A percentile compares a stretch with the other conserved stretches of the same genome.
Conservation (phyloP, 2,888 invertebrate species). For the Trichopria drosophilae region DNA sequence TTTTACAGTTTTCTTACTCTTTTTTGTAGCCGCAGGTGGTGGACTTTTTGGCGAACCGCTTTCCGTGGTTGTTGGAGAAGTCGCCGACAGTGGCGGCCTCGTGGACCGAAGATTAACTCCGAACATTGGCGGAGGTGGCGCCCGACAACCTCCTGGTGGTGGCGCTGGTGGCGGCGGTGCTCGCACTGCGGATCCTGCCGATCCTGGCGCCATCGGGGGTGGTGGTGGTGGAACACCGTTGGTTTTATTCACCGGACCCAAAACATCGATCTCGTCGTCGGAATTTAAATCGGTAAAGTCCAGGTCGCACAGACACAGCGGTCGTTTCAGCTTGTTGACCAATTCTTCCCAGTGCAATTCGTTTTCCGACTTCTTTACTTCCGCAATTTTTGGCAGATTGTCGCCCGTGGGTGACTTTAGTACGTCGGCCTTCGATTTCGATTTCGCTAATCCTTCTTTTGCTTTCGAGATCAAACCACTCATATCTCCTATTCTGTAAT, state of each 20-base stretch:
- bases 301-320: slow-evolving; percentile 86
- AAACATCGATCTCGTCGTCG: slow-evolving; percentile 83
- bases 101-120: slow-evolving; percentile 51
- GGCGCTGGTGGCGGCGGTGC: slow-evolving; percentile 59
- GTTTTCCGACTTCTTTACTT: slow-evolving; percentile 86
- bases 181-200: slow-evolving; percentile 57
- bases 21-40: slow-evolving; percentile 62
- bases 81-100: slow-evolving; percentile 12
- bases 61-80: slow-evolving; percentile 7
- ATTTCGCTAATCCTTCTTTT: slow-evolving; percentile 87
- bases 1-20: slow-evolving; percentile 95
- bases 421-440: slow-evolving; percentile 80
- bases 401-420: slow-evolving; percentile 73
- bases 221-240: slow-evolving; percentile 78
- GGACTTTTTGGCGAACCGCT: slow-evolving; percentile 49
- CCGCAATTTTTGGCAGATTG: slow-evolving; percentile 65
- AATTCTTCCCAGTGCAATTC: slow-evolving; percentile 96
- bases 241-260: slow-evolving; percentile 68
- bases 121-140: slow-evolving; percentile 54
- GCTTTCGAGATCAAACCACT: slow-evolving; percentile 90
- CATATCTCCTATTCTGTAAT: slow-evolving; percentile 74
- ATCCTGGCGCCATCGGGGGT: slow-evolving; percentile 72
- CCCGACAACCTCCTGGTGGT: slow-evolving; percentile 47
- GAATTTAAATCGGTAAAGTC: slow-evolving; percentile 93
- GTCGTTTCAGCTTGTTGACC: slow-evolving; percentile 73